These are phyloP conservation scores for Drosophila meridiana DNA, from an alignment of 2,888 invertebrate genomes.

Conservation along the genomic window DNA sequence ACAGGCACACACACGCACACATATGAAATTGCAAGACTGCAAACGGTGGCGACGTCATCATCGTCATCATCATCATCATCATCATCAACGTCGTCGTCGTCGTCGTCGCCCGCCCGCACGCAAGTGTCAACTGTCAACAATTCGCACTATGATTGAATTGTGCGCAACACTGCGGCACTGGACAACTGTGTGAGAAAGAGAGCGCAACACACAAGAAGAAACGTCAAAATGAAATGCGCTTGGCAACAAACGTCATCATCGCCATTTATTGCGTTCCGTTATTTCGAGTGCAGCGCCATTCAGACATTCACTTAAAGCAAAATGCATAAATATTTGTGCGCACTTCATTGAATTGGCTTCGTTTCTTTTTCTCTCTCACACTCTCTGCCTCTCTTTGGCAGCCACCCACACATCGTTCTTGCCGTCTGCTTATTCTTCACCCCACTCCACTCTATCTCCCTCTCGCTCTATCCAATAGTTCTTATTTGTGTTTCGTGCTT, in stretches of 20 bases:
- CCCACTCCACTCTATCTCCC: background rate
- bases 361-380: conserved; percentile 7
- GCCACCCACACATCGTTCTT: conserved; percentile 24
- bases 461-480: background rate
- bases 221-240: conserved; percentile 22
- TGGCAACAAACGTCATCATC: conserved; percentile 32
- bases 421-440: background rate
- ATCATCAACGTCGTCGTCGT: background rate
- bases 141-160: conserved; percentile 40
- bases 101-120: conserved; percentile 4
- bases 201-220: conserved; percentile 16
- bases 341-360: conserved; percentile 64
- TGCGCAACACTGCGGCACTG: conserved; percentile 16
- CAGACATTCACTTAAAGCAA: conserved; percentile 43
- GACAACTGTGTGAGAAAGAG: conserved; percentile 18
- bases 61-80: background rate
- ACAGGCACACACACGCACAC: background rate
- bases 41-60: conserved; percentile 22
- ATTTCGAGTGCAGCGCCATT: conserved; percentile 44
- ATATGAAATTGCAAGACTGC: conserved; percentile 6
- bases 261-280: conserved; percentile 33
- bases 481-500: conserved; percentile 2
- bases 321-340: conserved; percentile 64
- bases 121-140: conserved; percentile 41
- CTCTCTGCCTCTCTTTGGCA: conserved; percentile 10